Evolutionary conservation across 2,797 vertebrate species (phyloP).

Genomic region (Glyptemys insculpta): DNA sequence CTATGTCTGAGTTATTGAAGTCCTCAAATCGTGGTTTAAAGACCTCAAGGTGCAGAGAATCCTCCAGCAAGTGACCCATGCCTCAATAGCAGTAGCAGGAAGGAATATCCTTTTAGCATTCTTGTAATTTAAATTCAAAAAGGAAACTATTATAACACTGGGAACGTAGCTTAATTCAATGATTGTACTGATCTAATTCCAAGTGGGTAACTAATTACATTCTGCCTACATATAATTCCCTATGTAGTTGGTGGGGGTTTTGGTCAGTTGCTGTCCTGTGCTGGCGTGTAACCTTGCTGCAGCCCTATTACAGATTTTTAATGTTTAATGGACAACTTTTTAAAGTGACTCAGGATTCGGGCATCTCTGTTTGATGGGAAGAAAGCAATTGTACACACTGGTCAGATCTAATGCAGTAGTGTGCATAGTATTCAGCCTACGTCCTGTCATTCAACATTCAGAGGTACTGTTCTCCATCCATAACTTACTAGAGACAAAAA

Average conservation of each 20-base stretch:
- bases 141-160: not conserved
- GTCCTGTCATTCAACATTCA: not conserved
- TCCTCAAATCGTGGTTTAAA: too few relatives aligned
- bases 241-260: not conserved
- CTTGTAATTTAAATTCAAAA: constrained; percentile 42
- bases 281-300: not conserved
- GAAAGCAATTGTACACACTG: not conserved
- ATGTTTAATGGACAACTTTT: not conserved
- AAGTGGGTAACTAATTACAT: constrained; percentile 28
- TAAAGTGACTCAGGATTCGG: not conserved
- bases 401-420: fast-evolving
- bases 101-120: constrained; percentile 29
- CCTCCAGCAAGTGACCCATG: too few relatives aligned
- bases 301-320: not conserved
- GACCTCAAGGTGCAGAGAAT: too few relatives aligned
- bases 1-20: too few relatives aligned
- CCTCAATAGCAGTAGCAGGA: not conserved
- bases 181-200: constrained; percentile 40
- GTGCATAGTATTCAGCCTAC: not conserved
- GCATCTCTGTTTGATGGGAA: not conserved
- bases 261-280: constrained; percentile 23
- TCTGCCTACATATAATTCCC: constrained; percentile 20
- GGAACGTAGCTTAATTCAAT: constrained; percentile 8
- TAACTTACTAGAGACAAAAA: not conserved
- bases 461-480: fast-evolving